phyloP scores from a whole-genome alignment of 2,113 vertebrate genomes.

The Atlantisia rogersi region DNA sequence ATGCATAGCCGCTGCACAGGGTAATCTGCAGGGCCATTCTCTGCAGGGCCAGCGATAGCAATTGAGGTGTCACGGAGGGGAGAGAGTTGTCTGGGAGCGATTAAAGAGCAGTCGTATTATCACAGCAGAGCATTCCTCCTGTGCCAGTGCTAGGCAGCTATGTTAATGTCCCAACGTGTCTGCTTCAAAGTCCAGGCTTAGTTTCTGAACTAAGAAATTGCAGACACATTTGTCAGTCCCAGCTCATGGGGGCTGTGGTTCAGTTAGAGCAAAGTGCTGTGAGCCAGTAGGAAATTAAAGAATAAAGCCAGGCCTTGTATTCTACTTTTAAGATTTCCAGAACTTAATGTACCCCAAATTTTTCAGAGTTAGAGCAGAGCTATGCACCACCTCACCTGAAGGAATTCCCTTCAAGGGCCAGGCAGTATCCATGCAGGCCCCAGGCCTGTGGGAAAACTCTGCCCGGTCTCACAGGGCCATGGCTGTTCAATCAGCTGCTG shows the following conservation, averaged over 20 bases:
- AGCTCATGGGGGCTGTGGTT: not conserved
- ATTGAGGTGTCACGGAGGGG: not conserved
- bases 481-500: not conserved
- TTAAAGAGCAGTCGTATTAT: conserved; percentile 26
- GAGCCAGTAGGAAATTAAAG: not conserved
- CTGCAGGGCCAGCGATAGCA: not conserved
- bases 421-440: not conserved
- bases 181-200: not conserved
- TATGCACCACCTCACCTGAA: not conserved
- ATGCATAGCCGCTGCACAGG: not conserved
- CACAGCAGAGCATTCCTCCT: not conserved
- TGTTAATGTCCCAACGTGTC: not conserved
- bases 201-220: not conserved
- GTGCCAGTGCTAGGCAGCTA: not conserved
- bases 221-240: not conserved
- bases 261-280: not conserved
- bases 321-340: not conserved
- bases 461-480: not conserved
- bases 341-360: not conserved
- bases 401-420: not conserved
- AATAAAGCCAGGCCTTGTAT: not conserved
- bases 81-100: not conserved
- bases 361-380: not conserved
- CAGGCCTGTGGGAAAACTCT: rapidly evolving
- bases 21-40: conserved; percentile 41